phyloP scores from a whole-genome alignment of 2,888 invertebrate species.

The Protodeltote pygarga region DNA sequence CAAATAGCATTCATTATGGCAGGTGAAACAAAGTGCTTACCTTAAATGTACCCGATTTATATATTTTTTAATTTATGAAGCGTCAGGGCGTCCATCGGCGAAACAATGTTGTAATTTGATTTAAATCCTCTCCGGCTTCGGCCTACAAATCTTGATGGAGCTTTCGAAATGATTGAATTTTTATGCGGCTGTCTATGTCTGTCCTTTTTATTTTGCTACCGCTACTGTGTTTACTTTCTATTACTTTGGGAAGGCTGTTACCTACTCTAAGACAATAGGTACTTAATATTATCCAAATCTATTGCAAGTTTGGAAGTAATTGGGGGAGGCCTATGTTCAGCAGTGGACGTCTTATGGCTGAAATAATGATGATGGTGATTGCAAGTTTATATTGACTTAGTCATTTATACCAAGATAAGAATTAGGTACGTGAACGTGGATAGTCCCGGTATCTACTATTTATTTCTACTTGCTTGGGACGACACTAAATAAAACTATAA shows the following conservation, averaged over 20 bases:
- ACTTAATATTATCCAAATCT: conserved; percentile 6
- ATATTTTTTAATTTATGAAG: conserved; percentile 40
- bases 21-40: conserved; percentile 18
- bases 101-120: conserved; percentile 67
- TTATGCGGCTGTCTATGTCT: conserved; percentile 52
- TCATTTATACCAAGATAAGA: too few relatives aligned
- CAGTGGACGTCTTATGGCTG: too few relatives aligned
- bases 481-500: too few relatives aligned
- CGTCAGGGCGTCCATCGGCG: conserved; percentile 40
- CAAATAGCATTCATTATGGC: conserved; percentile 30
- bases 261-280: conserved; percentile 19
- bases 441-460: too few relatives aligned
- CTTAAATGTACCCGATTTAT: conserved; percentile 30
- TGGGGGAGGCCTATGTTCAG: too few relatives aligned
- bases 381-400: too few relatives aligned
- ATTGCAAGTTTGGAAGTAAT: too few relatives aligned
- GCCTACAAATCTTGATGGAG: conserved; percentile 61
- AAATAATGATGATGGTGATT: too few relatives aligned
- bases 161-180: conserved; percentile 70
- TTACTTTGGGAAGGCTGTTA: conserved; percentile 24
- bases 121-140: conserved; percentile 48
- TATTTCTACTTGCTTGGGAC: too few relatives aligned
- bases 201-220: conserved; percentile 42
- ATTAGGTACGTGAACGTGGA: too few relatives aligned
- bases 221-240: conserved; percentile 39